Percentiles rank a stretch among this genome's conserved stretches.
phyloP scores from a whole-genome alignment of 2,888 invertebrate species.

The Teinopalpus imperialis region DNA sequence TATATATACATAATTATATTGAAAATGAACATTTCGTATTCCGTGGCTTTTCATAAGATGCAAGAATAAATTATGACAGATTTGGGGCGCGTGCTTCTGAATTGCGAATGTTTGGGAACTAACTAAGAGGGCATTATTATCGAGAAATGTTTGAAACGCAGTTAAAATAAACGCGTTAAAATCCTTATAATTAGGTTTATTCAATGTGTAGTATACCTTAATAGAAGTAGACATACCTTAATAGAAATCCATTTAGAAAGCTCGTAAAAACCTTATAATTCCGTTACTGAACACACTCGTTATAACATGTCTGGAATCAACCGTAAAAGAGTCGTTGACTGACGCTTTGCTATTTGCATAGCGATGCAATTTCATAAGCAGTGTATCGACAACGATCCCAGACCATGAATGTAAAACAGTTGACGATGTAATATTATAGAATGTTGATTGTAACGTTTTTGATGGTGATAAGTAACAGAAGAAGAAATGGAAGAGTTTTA shows the following conservation, averaged over 20 bases:
- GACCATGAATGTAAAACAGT: conserved; percentile 14
- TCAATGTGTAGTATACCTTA: too few species aligned
- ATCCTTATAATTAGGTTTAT: too few species aligned
- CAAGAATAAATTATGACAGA: background rate
- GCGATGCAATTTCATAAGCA: conserved; percentile 12
- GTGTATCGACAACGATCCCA: conserved; percentile 9
- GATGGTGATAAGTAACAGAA: too few species aligned
- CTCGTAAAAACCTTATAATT: background rate
- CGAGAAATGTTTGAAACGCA: too few species aligned
- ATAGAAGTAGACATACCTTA: too few species aligned
- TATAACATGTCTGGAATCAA: conserved; percentile 3
- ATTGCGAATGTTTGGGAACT: too few species aligned
- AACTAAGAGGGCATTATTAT: too few species aligned
- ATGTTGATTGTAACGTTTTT: too few species aligned
- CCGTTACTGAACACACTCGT: background rate
- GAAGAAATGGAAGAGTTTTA: too few species aligned
- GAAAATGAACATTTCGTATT: background rate
- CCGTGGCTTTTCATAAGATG: background rate
- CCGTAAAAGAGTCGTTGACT: background rate
- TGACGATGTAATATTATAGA: background rate
- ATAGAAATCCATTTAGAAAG: background rate
- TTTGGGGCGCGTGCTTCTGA: too few species aligned
- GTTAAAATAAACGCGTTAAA: too few species aligned
- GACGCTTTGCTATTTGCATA: conserved; percentile 10
- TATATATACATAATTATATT: too few species aligned